Percentiles rank a stretch among this genome's conserved stretches.
These are phyloP conservation scores for Silurus asotus DNA, from an alignment of 2,113 vertebrate species.

Conservation along the genomic window DNA sequence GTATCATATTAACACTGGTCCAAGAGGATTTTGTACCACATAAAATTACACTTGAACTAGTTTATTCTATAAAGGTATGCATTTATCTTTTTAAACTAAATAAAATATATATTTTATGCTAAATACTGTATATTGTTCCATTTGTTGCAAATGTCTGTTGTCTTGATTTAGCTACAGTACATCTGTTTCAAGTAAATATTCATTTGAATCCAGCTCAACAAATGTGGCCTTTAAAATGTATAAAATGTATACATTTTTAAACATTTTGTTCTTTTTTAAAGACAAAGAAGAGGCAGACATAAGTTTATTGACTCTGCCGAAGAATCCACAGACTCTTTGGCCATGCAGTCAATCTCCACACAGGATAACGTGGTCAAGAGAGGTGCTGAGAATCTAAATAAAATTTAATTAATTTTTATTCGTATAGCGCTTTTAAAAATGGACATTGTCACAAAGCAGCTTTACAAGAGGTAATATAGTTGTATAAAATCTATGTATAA, in stretches of 20 bases:
- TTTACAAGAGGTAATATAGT: too few relatives aligned
- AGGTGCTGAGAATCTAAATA: conserved; percentile 39
- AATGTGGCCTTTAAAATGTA: background rate
- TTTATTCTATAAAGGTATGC: background rate
- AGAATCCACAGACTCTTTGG: conserved; percentile 19
- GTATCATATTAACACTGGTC: background rate
- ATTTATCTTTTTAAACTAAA: too few relatives aligned
- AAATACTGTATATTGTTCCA: background rate
- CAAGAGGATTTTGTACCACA: background rate
- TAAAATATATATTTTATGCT: background rate
- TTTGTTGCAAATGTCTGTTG: background rate
- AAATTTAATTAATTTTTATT: too few relatives aligned
- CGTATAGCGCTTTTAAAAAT: too few relatives aligned
- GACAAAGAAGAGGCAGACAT: conserved; percentile 6
- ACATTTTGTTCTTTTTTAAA: conserved; percentile 18
- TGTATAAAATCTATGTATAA: too few relatives aligned
- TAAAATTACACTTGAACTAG: background rate
- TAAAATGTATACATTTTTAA: background rate
- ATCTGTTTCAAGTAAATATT: background rate
- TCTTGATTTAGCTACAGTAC: background rate
- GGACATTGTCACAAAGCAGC: too few relatives aligned
- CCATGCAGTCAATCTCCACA: background rate
- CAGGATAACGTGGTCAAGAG: conserved; percentile 47
- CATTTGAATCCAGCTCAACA: background rate
- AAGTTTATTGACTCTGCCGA: conserved; percentile 25